Evolutionary conservation across 2,888 invertebrate species (phyloP).

Genomic region (Drosophila mimica): DNA sequence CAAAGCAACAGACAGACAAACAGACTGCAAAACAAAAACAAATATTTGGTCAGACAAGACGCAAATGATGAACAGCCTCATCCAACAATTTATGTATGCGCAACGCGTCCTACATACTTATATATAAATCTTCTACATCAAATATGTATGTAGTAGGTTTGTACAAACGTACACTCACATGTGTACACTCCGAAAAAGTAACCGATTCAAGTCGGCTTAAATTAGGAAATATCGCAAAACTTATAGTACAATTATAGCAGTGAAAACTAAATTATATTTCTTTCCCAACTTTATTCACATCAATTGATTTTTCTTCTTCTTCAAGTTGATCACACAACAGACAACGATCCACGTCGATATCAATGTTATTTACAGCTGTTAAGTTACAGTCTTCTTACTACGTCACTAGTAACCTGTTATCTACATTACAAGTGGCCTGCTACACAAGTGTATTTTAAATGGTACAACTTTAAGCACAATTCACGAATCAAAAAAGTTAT

Average conservation of each 20-base stretch:
- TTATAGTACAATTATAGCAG: not conserved
- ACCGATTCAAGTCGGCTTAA: not conserved
- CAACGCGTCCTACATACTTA: slow-evolving; percentile 49
- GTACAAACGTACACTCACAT: not conserved
- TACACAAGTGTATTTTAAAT: not conserved
- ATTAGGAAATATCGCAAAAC: not conserved
- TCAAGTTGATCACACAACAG: not conserved
- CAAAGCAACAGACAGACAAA: slow-evolving; percentile 49
- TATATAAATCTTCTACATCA: slow-evolving; percentile 34
- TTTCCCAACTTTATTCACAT: not conserved
- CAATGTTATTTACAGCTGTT: not conserved
- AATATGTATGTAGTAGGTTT: not conserved
- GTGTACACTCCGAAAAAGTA: slow-evolving; percentile 24
- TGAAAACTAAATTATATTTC: not conserved
- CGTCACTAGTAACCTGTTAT: not conserved
- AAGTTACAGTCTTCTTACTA: not conserved
- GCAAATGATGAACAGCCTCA: slow-evolving; percentile 64
- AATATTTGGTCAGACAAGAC: slow-evolving; percentile 60
- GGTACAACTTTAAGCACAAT: not conserved
- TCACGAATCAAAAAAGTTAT: not conserved
- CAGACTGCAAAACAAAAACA: slow-evolving; percentile 44
- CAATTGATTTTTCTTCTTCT: not conserved
- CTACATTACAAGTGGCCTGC: not conserved
- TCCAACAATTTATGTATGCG: slow-evolving; percentile 63
- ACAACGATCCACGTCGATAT: not conserved